Percentiles rank a stretch among this genome's conserved stretches.
These are phyloP conservation scores for Pantelozetes paolii DNA, from an alignment of 2,888 invertebrate species.

Conservation along the genomic window DNA sequence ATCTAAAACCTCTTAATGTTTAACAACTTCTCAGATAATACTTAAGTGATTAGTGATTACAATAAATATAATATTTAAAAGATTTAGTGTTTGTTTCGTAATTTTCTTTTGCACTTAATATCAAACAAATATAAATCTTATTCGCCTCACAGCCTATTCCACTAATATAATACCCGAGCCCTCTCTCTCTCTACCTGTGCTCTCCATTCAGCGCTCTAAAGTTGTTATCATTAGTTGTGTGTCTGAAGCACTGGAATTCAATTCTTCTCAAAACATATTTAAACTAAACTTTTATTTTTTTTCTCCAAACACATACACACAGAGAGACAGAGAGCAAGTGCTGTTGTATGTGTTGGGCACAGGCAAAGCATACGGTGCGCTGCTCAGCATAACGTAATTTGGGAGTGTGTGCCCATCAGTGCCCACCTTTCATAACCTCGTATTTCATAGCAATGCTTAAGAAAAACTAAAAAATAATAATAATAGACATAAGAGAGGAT, in stretches of 20 bases:
- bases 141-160: not conserved
- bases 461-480: not conserved
- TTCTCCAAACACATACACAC: not conserved
- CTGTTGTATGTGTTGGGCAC: not conserved
- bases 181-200: not conserved
- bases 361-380: not conserved
- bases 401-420: constrained; percentile 18
- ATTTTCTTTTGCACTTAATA: not conserved
- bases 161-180: too few species aligned
- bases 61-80: constrained; percentile 24
- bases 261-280: not conserved
- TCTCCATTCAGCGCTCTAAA: not conserved
- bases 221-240: constrained; percentile 11
- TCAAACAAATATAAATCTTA: not conserved
- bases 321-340: too few species aligned
- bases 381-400: constrained; percentile 28
- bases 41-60: constrained; percentile 14
- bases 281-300: not conserved
- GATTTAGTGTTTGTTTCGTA: constrained; percentile 5
- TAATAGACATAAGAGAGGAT: not conserved
- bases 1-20: not conserved
- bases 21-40: constrained; percentile 25
- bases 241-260: not conserved
- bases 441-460: not conserved
- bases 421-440: constrained; percentile 20